Evolutionary conservation across 2,113 vertebrate genomes (phyloP).

Genomic region (Vulpes vulpes): DNA sequence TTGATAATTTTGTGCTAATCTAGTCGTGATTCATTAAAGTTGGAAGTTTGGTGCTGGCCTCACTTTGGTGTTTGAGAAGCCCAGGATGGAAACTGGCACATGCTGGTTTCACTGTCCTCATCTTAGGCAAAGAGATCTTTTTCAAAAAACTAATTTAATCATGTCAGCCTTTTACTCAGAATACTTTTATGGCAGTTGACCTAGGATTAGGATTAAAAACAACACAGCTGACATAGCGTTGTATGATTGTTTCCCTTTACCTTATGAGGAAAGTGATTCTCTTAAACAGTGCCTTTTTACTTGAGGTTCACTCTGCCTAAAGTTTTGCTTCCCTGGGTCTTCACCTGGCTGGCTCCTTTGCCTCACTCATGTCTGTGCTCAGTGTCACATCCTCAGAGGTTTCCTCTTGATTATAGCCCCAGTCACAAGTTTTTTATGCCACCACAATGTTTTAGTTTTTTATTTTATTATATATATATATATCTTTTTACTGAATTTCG

Average conservation of each 20-base stretch:
- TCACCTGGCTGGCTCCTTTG: neutral
- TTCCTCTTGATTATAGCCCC: neutral
- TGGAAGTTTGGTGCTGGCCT: neutral
- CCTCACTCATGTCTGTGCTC: neutral
- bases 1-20: neutral
- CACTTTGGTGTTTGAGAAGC: neutral
- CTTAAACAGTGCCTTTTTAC: neutral
- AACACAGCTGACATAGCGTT: neutral
- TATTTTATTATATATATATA: neutral
- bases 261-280: neutral
- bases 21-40: neutral
- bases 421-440: neutral
- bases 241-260: neutral
- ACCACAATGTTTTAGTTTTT: neutral
- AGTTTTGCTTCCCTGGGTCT: neutral
- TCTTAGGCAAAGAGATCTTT: neutral
- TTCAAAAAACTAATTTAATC: neutral
- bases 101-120: neutral
- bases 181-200: neutral
- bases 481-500: too few species aligned
- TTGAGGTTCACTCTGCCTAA: neutral
- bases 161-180: neutral
- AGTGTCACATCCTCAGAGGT: too few species aligned
- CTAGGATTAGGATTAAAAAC: too few species aligned
- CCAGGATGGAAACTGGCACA: neutral